Evolutionary conservation across 2,113 vertebrate genomes (phyloP), one percentile per base, ranked within the genome.

Genomic region (Balaeniceps rex): DNA sequence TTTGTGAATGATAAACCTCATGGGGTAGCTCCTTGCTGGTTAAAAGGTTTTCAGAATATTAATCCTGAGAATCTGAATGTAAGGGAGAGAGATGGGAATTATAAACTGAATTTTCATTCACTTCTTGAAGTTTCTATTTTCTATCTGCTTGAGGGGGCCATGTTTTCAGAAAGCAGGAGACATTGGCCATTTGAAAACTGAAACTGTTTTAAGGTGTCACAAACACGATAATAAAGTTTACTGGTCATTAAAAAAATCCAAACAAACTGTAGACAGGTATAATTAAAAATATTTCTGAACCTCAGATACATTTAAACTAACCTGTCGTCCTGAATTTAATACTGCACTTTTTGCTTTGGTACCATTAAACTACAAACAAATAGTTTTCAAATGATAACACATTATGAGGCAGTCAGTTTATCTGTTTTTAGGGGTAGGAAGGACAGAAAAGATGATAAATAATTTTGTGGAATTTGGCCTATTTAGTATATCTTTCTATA

Each of bases 11-110:
- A 83, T 68, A 93, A 96, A 96, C 63, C 83, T 96, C 96, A 88
- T 60, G 82, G 64, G 90, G 94, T 83, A 97, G 82, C 11, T 94
- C 49, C 44, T 96, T 77, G 89, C 93, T 95, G 88, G 36, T 93
- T 92, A 97, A 91, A 95, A 98, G 85, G 38, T 86, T 98, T 97
- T 97, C 94, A 76, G 93, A 92, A 88, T 92, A 88, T 46, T 97
- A 96, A 83, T 93, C 24, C 51, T 94, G 80, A 78, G 89, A 51
- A 88, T 93, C 69, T 86, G 94, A 82, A 97, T 88, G 36, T 47
- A 92, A 26, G 76, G 29, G 64, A 95, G 57, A 90, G 91, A 63
- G 31, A 77, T 61, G 26, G 70, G 65, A 92, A 68, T 36, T 66
- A 80, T 26, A 90, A 96, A 74, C 29, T 78, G 52, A 81, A 78